A percentile compares a stretch with the other conserved stretches of the same genome.
Conservation (phyloP, 2,888 invertebrate genomes). For the Trachelus tabidus region DNA sequence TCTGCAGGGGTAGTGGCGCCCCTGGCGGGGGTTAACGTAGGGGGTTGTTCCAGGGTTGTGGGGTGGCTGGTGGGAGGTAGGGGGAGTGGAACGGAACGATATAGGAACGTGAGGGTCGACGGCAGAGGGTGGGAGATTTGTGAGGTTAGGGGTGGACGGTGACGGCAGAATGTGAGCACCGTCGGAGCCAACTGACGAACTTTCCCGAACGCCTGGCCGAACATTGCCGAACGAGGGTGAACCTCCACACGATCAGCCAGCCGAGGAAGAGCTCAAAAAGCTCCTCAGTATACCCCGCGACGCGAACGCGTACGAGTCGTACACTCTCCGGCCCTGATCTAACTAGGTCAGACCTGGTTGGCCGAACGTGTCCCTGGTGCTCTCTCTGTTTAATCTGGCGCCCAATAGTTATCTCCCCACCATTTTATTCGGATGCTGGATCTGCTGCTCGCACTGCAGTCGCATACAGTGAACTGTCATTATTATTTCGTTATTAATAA, state of each 20-base stretch:
- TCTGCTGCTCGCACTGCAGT: neutral
- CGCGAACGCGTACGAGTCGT: constrained; percentile 37
- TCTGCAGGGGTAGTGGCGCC: neutral
- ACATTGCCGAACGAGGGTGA: constrained; percentile 6
- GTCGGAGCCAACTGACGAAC: constrained; percentile 1
- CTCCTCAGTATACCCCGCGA: constrained; percentile 41
- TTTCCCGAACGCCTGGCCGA: neutral
- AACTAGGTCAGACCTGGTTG: constrained; percentile 37
- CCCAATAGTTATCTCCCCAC: neutral
- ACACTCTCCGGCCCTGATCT: constrained; percentile 24
- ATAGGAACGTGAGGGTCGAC: neutral
- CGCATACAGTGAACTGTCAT: neutral
- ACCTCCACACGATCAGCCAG: constrained; percentile 10
- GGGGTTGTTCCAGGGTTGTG: constrained; percentile 2
- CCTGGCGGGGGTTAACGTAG: neutral
- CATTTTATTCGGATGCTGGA: neutral
- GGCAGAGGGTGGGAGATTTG: neutral
- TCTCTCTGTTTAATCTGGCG: neutral
- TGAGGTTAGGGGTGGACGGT: constrained; percentile 13
- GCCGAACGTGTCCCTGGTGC: neutral
- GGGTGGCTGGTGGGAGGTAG: neutral
- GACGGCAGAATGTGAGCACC: constrained; percentile 33
- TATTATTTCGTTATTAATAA: neutral
- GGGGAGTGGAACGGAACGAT: neutral
- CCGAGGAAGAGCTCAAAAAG: constrained; percentile 8